phyloP scores from a whole-genome alignment of 2,888 invertebrate species.

The Hylaea fasciaria region DNA sequence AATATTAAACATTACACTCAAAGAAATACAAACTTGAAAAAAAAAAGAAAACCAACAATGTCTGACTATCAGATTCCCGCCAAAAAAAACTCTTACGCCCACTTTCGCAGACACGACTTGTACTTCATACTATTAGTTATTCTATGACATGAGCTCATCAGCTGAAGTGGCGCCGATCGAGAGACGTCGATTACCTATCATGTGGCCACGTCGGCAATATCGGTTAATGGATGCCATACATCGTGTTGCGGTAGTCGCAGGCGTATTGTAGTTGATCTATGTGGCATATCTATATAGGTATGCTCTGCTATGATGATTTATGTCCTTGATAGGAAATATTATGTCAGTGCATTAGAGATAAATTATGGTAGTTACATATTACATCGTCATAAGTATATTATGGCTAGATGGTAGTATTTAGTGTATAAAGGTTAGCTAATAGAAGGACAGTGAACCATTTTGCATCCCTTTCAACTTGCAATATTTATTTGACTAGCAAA shows the following conservation, averaged over 20 bases:
- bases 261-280: not conserved
- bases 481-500: no score
- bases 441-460: no score
- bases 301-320: not conserved
- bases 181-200: conserved; percentile 15
- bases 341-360: not conserved
- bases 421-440: no score
- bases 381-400: no score
- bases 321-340: not conserved
- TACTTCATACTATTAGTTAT: not conserved
- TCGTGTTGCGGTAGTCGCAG: conserved; percentile 1
- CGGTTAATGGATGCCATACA: conserved; percentile 21
- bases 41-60: no score
- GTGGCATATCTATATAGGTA: not conserved
- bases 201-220: conserved; percentile 17
- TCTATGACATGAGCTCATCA: conserved; percentile 12
- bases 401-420: no score
- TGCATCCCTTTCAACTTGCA: no score
- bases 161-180: conserved; percentile 15
- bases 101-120: not conserved
- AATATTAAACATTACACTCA: no score
- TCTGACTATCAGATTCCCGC: no score
- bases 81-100: no score
- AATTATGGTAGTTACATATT: not conserved
- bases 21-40: no score